Percentiles rank a stretch among this genome's conserved stretches.
These are phyloP conservation scores for Fratercula arctica DNA, from an alignment of 2,797 vertebrate species.

Conservation along the genomic window DNA sequence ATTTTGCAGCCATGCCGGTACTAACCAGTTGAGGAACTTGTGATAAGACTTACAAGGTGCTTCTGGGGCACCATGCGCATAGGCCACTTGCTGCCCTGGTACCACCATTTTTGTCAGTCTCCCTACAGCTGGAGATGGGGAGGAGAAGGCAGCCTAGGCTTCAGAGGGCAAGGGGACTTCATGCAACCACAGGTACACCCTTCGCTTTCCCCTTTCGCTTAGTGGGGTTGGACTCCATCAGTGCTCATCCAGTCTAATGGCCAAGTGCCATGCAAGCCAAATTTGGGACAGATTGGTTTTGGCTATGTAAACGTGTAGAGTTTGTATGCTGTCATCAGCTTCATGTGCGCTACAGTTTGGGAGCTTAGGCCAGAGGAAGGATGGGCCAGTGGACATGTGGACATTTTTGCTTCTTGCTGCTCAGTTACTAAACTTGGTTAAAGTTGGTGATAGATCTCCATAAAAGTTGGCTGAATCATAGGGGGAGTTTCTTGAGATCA, in stretches of 20 bases:
- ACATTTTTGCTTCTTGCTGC: background rate
- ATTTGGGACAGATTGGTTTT: background rate
- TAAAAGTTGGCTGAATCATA: background rate
- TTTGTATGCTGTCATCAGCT: background rate
- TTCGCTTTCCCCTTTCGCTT: background rate
- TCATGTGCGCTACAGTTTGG: background rate
- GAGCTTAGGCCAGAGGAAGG: background rate
- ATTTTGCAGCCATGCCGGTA: background rate
- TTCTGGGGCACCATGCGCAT: no score
- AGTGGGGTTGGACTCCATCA: background rate
- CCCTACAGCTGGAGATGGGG: background rate
- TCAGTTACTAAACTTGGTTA: background rate
- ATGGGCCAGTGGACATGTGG: fast-evolving
- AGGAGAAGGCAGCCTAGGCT: background rate
- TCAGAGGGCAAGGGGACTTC: background rate
- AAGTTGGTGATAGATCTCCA: background rate
- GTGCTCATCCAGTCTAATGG: background rate
- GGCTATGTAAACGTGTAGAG: background rate
- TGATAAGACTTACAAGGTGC: background rate
- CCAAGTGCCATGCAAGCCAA: fast-evolving
- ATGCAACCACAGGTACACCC: fast-evolving
- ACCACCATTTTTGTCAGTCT: background rate
- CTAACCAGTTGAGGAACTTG: background rate
- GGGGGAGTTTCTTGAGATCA: background rate
- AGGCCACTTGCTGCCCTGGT: background rate